Evolutionary conservation across 1,140 invertebrate species (phyloP).

Genomic region (Camponotus pennsylvanicus): DNA sequence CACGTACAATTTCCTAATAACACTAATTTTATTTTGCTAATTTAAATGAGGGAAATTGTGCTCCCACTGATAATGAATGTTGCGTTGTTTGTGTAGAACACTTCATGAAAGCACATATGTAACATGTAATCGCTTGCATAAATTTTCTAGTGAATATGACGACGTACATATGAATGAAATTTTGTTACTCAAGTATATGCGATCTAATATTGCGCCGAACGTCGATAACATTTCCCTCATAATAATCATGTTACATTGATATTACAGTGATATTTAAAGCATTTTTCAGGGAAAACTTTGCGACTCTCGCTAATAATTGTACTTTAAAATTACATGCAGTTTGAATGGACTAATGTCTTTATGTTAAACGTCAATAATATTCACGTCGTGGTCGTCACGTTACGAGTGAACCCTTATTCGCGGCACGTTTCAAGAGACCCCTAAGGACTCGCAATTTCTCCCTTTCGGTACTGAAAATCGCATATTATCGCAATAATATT

Average conservation of each 20-base stretch:
- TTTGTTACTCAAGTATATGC: slow-evolving; percentile 1
- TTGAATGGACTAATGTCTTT: slow-evolving; percentile 26
- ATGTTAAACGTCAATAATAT: slow-evolving; percentile 46
- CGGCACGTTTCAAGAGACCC: slow-evolving; percentile 24
- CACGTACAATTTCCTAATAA: not conserved
- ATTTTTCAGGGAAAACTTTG: slow-evolving; percentile 20
- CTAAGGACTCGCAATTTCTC: slow-evolving; percentile 29
- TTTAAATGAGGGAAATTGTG: slow-evolving; percentile 26
- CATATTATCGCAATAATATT: slow-evolving; percentile 45
- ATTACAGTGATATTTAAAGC: slow-evolving; percentile 17
- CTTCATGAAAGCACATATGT: slow-evolving; percentile 14
- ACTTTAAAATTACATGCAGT: slow-evolving; percentile 26
- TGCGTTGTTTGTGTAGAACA: not conserved
- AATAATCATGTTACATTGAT: slow-evolving; percentile 23
- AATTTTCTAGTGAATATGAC: slow-evolving; percentile 10
- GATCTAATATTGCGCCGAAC: not conserved
- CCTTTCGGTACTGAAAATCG: slow-evolving; percentile 12
- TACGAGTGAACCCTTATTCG: not conserved
- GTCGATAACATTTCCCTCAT: slow-evolving; percentile 11
- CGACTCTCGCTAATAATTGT: slow-evolving; percentile 28
- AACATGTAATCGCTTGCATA: slow-evolving; percentile 20
- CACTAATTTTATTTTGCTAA: slow-evolving; percentile 37
- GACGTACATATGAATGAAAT: slow-evolving; percentile 24
- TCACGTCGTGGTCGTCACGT: slow-evolving; percentile 27
- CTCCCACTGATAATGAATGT: slow-evolving; percentile 17